These are phyloP conservation scores for Channa striata DNA, from an alignment of 2,797 vertebrate species.

Conservation along the genomic window DNA sequence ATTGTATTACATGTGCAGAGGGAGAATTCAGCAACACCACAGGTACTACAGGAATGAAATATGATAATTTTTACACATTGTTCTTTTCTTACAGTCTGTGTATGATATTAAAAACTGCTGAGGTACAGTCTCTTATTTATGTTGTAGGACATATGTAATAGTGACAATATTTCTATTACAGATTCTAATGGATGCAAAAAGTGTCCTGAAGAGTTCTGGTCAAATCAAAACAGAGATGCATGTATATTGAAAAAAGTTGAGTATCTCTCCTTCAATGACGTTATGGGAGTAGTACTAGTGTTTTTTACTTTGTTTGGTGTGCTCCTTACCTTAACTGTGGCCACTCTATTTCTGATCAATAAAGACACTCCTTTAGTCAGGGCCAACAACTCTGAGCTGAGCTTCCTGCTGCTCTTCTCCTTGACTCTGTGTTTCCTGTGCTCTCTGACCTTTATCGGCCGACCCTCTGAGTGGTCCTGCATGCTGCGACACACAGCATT, in stretches of 20 bases:
- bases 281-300: constrained; percentile 73
- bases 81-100: constrained; percentile 54
- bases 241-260: constrained; percentile 80
- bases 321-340: constrained; percentile 64
- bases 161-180: constrained; percentile 70
- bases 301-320: constrained; percentile 79
- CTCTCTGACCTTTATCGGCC: constrained; percentile 83
- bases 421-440: constrained; percentile 85
- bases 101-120: constrained; percentile 51
- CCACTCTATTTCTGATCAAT: constrained; percentile 70
- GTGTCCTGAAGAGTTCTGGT: constrained; percentile 82
- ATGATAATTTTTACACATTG: constrained; percentile 1
- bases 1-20: constrained; percentile 79
- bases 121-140: constrained; percentile 29
- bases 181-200: constrained; percentile 82
- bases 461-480: constrained; percentile 85
- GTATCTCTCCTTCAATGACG: constrained; percentile 77
- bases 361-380: constrained; percentile 77
- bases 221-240: constrained; percentile 77
- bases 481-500: constrained; percentile 85
- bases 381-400: constrained; percentile 85
- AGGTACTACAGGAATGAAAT: constrained; percentile 63
- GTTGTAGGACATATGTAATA: constrained; percentile 27
- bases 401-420: constrained; percentile 85
- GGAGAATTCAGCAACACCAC: constrained; percentile 83